phyloP scores from a whole-genome alignment of 2,888 invertebrate species.

The Chromoteleia sp. region DNA sequence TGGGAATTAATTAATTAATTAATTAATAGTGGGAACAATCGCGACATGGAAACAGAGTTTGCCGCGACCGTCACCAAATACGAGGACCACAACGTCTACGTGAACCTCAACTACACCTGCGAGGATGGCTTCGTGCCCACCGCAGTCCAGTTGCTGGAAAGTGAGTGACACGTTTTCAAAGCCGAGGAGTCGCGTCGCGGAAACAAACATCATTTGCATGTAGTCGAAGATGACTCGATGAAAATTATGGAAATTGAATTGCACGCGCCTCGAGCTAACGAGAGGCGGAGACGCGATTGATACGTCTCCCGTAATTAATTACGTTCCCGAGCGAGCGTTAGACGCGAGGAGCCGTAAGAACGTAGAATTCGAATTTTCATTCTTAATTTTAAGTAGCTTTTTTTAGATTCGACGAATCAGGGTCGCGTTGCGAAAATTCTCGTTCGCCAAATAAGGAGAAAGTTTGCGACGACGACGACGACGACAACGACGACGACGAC shows the following conservation, averaged over 20 bases:
- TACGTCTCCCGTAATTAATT: too few species aligned
- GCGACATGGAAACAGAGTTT: constrained; percentile 64
- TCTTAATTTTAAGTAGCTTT: too few species aligned
- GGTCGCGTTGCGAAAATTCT: neutral
- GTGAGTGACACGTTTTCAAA: constrained; percentile 75
- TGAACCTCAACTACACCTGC: constrained; percentile 77
- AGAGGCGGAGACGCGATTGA: too few species aligned
- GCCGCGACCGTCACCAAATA: constrained; percentile 64
- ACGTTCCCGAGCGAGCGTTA: constrained; percentile 19
- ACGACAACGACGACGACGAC: too few species aligned
- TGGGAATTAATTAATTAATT: neutral
- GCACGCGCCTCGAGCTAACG: too few species aligned
- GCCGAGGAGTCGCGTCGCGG: neutral
- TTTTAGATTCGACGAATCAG: too few species aligned
- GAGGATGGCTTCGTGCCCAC: constrained; percentile 77
- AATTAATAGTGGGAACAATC: neutral
- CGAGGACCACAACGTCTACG: constrained; percentile 69
- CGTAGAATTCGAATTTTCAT: too few species aligned
- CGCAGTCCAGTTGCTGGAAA: constrained; percentile 78
- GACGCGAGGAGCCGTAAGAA: constrained; percentile 4
- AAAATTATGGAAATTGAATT: too few species aligned
- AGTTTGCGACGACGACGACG: too few species aligned
- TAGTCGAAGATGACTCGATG: too few species aligned
- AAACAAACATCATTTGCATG: constrained; percentile 31
- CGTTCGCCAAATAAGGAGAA: constrained; percentile 9